These are phyloP conservation scores for Brachyhypopomus occidentalis DNA, from an alignment of 2,113 vertebrate genomes.

Conservation along the genomic window DNA sequence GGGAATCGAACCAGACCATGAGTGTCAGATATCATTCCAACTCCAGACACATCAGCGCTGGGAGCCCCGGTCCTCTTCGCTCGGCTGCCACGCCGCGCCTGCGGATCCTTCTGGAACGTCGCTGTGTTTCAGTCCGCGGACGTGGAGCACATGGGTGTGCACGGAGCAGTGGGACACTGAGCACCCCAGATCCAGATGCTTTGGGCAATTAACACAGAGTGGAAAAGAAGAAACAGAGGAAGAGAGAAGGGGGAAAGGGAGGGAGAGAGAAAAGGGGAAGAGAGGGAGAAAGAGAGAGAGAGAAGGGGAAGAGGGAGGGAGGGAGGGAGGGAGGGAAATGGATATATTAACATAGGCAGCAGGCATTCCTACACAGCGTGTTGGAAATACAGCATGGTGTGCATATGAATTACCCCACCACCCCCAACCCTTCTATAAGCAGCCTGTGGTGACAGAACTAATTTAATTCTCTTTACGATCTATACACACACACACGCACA, in stretches of 20 bases:
- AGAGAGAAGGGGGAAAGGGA: too few species aligned
- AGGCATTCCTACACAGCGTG: background rate
- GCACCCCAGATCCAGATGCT: too few species aligned
- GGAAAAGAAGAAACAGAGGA: background rate
- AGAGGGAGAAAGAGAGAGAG: background rate
- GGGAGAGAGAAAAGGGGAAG: background rate
- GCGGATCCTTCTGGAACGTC: too few species aligned
- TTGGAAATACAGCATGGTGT: constrained; percentile 1
- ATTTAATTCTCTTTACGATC: background rate
- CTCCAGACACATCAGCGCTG: too few species aligned
- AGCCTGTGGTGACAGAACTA: background rate
- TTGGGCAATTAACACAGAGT: background rate
- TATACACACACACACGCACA: background rate
- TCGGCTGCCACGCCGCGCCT: too few species aligned
- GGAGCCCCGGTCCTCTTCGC: too few species aligned
- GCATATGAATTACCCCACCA: background rate
- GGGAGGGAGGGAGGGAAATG: background rate
- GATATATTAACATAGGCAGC: background rate
- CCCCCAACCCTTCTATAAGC: background rate
- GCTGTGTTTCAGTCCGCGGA: too few species aligned
- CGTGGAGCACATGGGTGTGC: too few species aligned
- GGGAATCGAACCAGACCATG: too few species aligned
- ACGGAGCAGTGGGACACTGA: too few species aligned
- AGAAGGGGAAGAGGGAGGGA: background rate
- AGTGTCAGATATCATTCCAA: too few species aligned